Conservation (phyloP, 2,888 invertebrate species). For the Lucinisca nassula region DNA sequence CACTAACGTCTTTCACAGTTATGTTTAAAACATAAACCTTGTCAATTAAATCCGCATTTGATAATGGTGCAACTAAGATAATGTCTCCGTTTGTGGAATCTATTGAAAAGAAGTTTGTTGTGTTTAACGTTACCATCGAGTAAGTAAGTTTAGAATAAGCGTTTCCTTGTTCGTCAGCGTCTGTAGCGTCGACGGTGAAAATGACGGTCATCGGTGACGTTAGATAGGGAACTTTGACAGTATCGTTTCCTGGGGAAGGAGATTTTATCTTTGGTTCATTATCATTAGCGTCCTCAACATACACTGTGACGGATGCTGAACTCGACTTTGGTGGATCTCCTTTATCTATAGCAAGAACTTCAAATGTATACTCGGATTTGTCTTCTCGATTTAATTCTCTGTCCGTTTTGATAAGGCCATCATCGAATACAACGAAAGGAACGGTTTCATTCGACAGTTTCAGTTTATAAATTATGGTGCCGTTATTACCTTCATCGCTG, state of each 20-base stretch:
- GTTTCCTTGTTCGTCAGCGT: slow-evolving; percentile 73
- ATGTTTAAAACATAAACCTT: slow-evolving; percentile 63
- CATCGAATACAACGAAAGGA: slow-evolving; percentile 78
- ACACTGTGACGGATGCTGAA: slow-evolving; percentile 77
- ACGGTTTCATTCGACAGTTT: slow-evolving; percentile 38
- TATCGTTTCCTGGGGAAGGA: slow-evolving; percentile 77
- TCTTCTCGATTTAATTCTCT: slow-evolving; percentile 77
- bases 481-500: slow-evolving; percentile 96
- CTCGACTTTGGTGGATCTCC: slow-evolving; percentile 74
- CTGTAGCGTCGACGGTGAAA: slow-evolving; percentile 72
- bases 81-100: slow-evolving; percentile 75
- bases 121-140: slow-evolving; percentile 73
- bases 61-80: slow-evolving; percentile 60
- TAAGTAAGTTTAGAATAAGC: slow-evolving; percentile 76
- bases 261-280: slow-evolving; percentile 80
- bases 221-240: slow-evolving; percentile 71
- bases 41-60: slow-evolving; percentile 51
- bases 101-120: slow-evolving; percentile 72
- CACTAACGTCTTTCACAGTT: slow-evolving; percentile 64
- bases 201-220: slow-evolving; percentile 71
- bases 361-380: slow-evolving; percentile 75
- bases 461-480: slow-evolving; percentile 88
- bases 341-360: slow-evolving; percentile 79
- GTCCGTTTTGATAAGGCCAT: slow-evolving; percentile 78
- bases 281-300: slow-evolving; percentile 83